Percentiles rank a stretch among this genome's conserved stretches.
These are phyloP conservation scores for Cydia splendana DNA, from an alignment of 1,140 invertebrate species.

Conservation along the genomic window DNA sequence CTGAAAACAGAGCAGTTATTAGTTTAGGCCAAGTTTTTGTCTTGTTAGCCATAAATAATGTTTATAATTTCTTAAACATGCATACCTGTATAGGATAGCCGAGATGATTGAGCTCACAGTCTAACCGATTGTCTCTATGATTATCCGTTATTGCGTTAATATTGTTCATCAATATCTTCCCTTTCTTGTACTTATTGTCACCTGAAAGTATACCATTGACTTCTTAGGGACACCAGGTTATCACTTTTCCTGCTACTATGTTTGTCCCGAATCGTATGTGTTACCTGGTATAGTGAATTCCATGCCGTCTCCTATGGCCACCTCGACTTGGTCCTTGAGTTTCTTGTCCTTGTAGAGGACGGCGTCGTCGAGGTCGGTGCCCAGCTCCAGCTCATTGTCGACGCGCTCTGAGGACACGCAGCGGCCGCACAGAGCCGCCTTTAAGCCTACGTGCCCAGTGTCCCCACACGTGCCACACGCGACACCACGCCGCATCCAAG, in stretches of 20 bases:
- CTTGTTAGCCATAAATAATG: not conserved
- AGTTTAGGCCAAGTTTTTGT: not conserved
- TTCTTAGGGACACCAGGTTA: conserved; percentile 31
- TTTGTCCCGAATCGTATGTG: conserved; percentile 33
- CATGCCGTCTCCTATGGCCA: conserved; percentile 94
- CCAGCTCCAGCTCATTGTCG: conserved; percentile 83
- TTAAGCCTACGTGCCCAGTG: conserved; percentile 75
- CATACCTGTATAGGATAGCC: conserved; percentile 81
- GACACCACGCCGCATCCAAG: conserved; percentile 62
- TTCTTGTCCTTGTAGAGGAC: conserved; percentile 92
- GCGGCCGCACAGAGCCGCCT: conserved; percentile 80
- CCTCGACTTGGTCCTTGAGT: conserved; percentile 92
- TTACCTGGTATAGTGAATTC: conserved; percentile 94
- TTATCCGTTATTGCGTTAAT: conserved; percentile 85
- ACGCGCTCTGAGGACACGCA: conserved; percentile 84
- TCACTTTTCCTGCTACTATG: not conserved
- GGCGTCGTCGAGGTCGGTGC: conserved; percentile 89
- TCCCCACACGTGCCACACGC: conserved; percentile 51
- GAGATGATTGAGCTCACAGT: conserved; percentile 87
- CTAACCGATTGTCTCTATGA: conserved; percentile 87
- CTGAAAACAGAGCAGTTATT: conserved; percentile 56
- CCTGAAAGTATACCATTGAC: conserved; percentile 74
- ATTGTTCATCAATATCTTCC: conserved; percentile 86
- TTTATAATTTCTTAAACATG: conserved; percentile 11
- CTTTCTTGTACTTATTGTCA: conserved; percentile 88